A percentile compares a stretch with the other conserved stretches of the same genome.
Evolutionary conservation across 2,888 invertebrate genomes (phyloP).

Genomic region (Ennomos quercinarius): DNA sequence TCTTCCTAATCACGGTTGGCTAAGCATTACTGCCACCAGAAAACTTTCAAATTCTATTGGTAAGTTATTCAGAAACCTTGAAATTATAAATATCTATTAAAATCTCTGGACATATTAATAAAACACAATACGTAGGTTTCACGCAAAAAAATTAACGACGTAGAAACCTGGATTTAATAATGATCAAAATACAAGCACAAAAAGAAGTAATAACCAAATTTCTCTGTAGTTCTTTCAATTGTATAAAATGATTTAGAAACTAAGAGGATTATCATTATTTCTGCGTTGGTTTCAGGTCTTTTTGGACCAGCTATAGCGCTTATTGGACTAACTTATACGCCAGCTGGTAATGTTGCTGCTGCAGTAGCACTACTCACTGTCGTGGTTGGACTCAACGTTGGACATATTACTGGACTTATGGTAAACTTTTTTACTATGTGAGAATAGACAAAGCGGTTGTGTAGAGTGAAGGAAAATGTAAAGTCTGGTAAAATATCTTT

Average conservation of each 20-base stretch:
- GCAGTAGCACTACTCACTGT: constrained; percentile 86
- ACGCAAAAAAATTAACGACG: too few species aligned
- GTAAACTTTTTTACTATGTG: neutral
- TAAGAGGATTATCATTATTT: neutral
- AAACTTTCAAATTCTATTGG: constrained; percentile 57
- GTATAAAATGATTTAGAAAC: too few species aligned
- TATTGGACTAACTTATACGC: constrained; percentile 81
- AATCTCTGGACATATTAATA: too few species aligned
- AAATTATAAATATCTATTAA: too few species aligned
- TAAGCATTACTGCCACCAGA: constrained; percentile 73
- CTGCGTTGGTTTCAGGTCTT: constrained; percentile 41
- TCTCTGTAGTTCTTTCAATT: too few species aligned
- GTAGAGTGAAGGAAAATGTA: too few species aligned
- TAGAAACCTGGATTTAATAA: too few species aligned
- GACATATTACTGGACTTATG: constrained; percentile 86
- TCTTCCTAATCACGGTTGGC: constrained; percentile 71
- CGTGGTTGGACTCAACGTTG: constrained; percentile 88
- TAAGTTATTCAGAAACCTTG: constrained; percentile 24
- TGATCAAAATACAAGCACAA: too few species aligned
- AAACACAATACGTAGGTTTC: too few species aligned
- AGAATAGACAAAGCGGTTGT: neutral
- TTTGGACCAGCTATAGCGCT: constrained; percentile 86
- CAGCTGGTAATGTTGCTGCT: constrained; percentile 66
- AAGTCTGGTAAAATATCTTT: too few species aligned
- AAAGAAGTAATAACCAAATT: too few species aligned